A percentile compares a stretch with the other conserved stretches of the same genome.
phyloP scores from a whole-genome alignment of 2,888 invertebrate species.

The Creontiades dilutus region DNA sequence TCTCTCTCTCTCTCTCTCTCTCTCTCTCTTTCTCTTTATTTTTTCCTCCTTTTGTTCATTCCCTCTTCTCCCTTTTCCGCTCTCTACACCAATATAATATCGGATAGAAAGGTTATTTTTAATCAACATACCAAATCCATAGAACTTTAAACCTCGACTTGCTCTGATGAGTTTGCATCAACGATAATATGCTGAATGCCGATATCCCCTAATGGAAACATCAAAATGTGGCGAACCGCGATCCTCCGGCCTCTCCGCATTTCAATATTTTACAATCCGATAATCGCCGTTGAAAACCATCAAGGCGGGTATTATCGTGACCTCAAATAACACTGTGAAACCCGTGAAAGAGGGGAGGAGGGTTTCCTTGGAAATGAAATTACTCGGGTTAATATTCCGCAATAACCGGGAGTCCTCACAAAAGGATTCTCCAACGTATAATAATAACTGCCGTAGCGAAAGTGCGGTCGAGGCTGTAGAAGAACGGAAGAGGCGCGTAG shows the following conservation, averaged over 20 bases:
- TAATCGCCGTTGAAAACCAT: conserved; percentile 24
- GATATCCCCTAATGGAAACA: not conserved
- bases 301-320: not conserved
- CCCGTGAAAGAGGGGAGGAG: not conserved
- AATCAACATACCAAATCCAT: too few species aligned
- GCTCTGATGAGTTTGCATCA: too few species aligned
- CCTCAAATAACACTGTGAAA: conserved; percentile 7
- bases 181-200: too few species aligned
- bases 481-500: not conserved
- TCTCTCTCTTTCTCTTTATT: too few species aligned
- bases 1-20: too few species aligned
- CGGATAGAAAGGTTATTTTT: too few species aligned
- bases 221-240: not conserved
- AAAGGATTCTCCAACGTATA: conserved; percentile 13
- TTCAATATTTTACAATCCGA: conserved; percentile 23
- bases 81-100: too few species aligned
- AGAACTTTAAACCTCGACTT: too few species aligned
- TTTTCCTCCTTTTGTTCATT: too few species aligned
- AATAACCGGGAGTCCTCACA: conserved; percentile 7
- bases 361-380: conserved; percentile 20
- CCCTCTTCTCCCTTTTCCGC: too few species aligned
- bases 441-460: conserved; percentile 22
- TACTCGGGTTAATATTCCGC: conserved; percentile 19
- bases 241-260: not conserved
- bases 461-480: not conserved